Evolutionary conservation across 2,113 vertebrate genomes (phyloP).

Genomic region (Oplegnathus fasciatus): DNA sequence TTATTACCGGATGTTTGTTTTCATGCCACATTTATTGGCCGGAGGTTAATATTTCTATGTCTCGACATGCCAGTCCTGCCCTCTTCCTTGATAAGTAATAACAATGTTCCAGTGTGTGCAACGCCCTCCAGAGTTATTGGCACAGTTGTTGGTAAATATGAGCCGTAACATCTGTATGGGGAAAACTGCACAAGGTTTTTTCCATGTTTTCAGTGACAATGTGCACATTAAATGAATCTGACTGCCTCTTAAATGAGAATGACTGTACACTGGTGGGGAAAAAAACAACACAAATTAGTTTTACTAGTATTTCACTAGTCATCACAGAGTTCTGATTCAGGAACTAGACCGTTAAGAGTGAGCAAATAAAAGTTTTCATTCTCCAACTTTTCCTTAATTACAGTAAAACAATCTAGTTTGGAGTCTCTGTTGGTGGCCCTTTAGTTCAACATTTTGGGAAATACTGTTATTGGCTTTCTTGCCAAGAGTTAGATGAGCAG

Average conservation of each 20-base stretch:
- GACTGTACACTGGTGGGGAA: too few species aligned
- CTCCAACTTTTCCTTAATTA: too few species aligned
- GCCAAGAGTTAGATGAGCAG: too few species aligned
- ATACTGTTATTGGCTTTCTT: too few species aligned
- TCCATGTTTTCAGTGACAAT: background rate
- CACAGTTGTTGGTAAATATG: constrained; percentile 3
- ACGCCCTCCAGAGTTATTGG: constrained; percentile 13
- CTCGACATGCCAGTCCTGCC: constrained; percentile 18
- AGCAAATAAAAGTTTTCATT: too few species aligned
- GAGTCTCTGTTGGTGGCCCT: too few species aligned
- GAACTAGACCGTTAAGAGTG: too few species aligned
- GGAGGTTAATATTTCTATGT: background rate
- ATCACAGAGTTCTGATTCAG: too few species aligned
- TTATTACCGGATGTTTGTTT: constrained; percentile 2
- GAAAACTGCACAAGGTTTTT: background rate
- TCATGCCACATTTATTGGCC: background rate
- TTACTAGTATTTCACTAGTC: too few species aligned
- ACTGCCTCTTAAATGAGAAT: background rate
- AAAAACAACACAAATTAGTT: too few species aligned
- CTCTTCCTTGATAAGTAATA: background rate
- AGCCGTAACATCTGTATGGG: background rate
- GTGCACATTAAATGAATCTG: background rate
- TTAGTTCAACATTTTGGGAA: too few species aligned
- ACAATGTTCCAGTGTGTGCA: background rate
- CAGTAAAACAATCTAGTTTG: too few species aligned